Evolutionary conservation across 2,888 invertebrate genomes (phyloP).

Genomic region (Atrina japonica): DNA sequence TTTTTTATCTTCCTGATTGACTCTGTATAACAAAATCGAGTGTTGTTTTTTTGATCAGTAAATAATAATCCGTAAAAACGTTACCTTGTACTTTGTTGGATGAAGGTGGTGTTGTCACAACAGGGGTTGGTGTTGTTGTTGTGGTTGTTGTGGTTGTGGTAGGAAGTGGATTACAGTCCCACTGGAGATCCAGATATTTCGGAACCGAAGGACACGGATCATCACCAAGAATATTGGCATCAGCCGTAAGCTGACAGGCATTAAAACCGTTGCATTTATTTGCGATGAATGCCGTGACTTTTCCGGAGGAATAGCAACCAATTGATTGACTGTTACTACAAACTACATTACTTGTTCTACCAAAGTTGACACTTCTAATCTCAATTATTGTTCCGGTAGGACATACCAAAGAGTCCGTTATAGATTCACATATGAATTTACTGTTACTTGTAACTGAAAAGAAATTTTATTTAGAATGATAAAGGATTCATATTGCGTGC

Average conservation of each 20-base stretch:
- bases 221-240: slow-evolving; percentile 47
- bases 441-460: slow-evolving; percentile 35
- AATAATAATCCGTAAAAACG: too few species aligned
- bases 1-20: too few species aligned
- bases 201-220: slow-evolving; percentile 59
- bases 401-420: slow-evolving; percentile 47
- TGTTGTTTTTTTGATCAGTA: too few species aligned
- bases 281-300: slow-evolving; percentile 35
- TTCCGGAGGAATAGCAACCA: slow-evolving; percentile 42
- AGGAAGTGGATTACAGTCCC: slow-evolving; percentile 52
- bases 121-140: slow-evolving; percentile 39
- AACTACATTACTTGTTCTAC: slow-evolving; percentile 49
- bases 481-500: too few species aligned
- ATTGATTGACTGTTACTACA: slow-evolving; percentile 44
- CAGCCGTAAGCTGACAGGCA: slow-evolving; percentile 33
- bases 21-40: too few species aligned
- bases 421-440: slow-evolving; percentile 51
- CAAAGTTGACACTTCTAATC: slow-evolving; percentile 57
- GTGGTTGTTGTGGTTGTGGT: slow-evolving; percentile 48
- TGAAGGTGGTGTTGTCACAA: not conserved
- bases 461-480: too few species aligned
- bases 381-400: slow-evolving; percentile 46
- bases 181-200: slow-evolving; percentile 57
- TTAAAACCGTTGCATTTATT: slow-evolving; percentile 35
- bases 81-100: slow-evolving; percentile 5